A percentile compares a stretch with the other conserved stretches of the same genome.
These are phyloP conservation scores for Apis mellifera DNA, from an alignment of 1,140 invertebrate species.

Conservation along the genomic window DNA sequence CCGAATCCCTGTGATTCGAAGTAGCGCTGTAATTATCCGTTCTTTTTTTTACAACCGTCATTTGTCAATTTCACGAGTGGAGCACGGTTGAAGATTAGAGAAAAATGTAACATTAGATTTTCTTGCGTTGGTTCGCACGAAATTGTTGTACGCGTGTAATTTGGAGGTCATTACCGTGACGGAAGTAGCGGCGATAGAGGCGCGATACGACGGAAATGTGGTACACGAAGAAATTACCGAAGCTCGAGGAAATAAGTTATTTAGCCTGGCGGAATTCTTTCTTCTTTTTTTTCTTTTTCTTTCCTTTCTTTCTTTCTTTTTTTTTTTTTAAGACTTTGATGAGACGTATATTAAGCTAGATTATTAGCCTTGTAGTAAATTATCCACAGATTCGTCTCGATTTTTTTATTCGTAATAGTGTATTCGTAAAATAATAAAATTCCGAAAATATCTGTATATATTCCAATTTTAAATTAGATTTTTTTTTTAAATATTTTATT, in stretches of 20 bases:
- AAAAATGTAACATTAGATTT: not conserved
- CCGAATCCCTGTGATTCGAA: not conserved
- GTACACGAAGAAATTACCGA: constrained; percentile 2
- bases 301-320: no score
- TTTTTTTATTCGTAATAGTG: no score
- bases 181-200: constrained; percentile 11
- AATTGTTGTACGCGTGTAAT: constrained; percentile 14
- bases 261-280: not conserved
- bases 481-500: no score
- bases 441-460: no score
- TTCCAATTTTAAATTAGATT: no score
- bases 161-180: constrained; percentile 24
- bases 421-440: no score
- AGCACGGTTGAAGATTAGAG: not conserved
- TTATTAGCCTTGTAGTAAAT: no score
- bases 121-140: not conserved
- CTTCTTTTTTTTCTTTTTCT: no score
- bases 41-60: not conserved
- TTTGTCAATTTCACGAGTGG: not conserved
- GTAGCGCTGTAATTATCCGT: not conserved
- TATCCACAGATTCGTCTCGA: no score
- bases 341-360: not conserved
- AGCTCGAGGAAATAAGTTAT: constrained; percentile 4
- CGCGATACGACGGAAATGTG: constrained; percentile 16
- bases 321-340: not conserved